These are phyloP conservation scores for Shinisaurus crocodilurus DNA, from an alignment of 2,113 vertebrate genomes.

Conservation along the genomic window DNA sequence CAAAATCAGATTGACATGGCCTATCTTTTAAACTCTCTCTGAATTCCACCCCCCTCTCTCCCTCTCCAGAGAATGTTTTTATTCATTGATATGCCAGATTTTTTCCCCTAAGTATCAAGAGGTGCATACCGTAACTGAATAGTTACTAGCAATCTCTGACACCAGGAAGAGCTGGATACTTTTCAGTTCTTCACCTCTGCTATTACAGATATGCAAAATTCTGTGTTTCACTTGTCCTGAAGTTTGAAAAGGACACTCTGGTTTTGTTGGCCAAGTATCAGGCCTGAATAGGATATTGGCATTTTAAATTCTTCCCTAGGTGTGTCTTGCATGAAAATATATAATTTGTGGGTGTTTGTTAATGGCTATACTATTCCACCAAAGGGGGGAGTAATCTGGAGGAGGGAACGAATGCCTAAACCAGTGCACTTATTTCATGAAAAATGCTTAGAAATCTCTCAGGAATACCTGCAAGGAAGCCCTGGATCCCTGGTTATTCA, in stretches of 20 bases:
- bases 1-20: constrained; percentile 32
- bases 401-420: neutral
- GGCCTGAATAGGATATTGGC: neutral
- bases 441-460: neutral
- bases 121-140: neutral
- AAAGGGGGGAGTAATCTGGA: neutral
- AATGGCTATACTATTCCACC: neutral
- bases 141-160: constrained; percentile 25
- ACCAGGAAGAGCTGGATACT: constrained; percentile 6
- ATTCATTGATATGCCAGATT: constrained; percentile 40
- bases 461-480: too few relatives aligned
- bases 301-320: neutral
- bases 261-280: constrained; percentile 2
- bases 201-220: constrained; percentile 23
- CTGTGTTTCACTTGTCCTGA: neutral
- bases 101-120: constrained; percentile 22
- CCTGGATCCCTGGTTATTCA: too few relatives aligned
- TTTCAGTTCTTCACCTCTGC: constrained; percentile 38
- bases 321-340: neutral
- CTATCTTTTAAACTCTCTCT: constrained; percentile 42
- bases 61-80: constrained; percentile 35
- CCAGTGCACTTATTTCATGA: neutral
- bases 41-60: neutral
- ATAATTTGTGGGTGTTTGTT: constrained; percentile 30
- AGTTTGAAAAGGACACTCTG: neutral